Base-by-base conservation (phyloP, 2,888 invertebrate species). In the Hydrotaea cyrtoneurina region DNA sequence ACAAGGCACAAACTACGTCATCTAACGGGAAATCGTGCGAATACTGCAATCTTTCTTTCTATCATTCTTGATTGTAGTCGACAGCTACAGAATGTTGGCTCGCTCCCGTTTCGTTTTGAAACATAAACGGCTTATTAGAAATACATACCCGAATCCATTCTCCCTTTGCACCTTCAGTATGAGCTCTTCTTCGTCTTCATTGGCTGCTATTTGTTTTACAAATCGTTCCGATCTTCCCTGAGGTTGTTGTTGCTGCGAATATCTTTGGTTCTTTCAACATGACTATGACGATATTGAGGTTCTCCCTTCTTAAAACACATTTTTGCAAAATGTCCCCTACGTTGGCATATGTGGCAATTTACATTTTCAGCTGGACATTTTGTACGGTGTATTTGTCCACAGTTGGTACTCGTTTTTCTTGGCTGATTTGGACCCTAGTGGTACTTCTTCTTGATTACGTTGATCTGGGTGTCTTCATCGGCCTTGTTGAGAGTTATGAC, bases 101-200 rank as follows among this genome's bases (percentile, higher is more conserved):
- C 15, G 85, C 77, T 19, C 80, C 84, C 15, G 86, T 80, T 26
- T 86, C 84, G 0, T 84, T 66, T 79, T 82, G 82, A 17, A 66
- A 81, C 19, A 36, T 10, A 4, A 80, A 13, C 17, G 3, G 50
- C 5, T 76, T 71, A 36, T 66, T 66, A 11, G 73, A 55, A 0
- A 82, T 75, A 17, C 72, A 19, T 13, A 83, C 71, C 19, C 55
- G 43, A 11, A 86, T 81, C 81, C 86, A 86, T 59, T 84, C 77
- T 21, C 62, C 57, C 46, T 53, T 55, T 66, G 15, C 62, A 50
- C 11, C n/a, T 55, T 71, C 36, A 59, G 57, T 78, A 15, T 59
- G 71, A 62, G 21, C 3, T 66, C 62, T 23, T 83, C 78, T n/a
- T 78, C 75, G 23, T 62, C 59, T 59, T 76, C 36, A 15, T 72